These are phyloP conservation scores for Acrocera orbiculus DNA, from an alignment of 2,888 invertebrate species.

Conservation along the genomic window DNA sequence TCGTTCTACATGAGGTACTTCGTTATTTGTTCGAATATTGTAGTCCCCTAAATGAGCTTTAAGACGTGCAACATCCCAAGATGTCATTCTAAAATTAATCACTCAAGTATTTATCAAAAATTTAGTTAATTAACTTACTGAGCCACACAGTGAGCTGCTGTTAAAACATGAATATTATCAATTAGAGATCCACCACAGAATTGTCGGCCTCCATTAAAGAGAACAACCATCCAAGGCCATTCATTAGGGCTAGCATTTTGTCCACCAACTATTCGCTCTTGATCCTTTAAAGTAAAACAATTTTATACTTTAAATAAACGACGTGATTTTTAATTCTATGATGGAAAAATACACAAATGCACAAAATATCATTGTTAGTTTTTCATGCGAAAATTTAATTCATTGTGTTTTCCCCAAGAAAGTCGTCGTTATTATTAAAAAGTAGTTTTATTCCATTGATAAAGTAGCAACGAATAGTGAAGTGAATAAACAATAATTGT, in stretches of 20 bases:
- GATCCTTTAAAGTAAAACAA: constrained; percentile 34
- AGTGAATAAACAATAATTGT: too few species aligned
- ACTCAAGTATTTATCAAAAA: too few species aligned
- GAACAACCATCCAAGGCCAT: constrained; percentile 72
- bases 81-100: constrained; percentile 51
- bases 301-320: neutral
- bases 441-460: too few species aligned
- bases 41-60: constrained; percentile 69
- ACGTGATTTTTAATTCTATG: neutral
- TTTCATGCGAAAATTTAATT: too few species aligned
- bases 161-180: constrained; percentile 57
- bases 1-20: constrained; percentile 59
- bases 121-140: constrained; percentile 41
- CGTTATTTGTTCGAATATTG: constrained; percentile 57
- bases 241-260: constrained; percentile 62
- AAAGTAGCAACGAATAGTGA: too few species aligned
- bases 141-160: constrained; percentile 78
- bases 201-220: constrained; percentile 68
- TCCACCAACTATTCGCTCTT: constrained; percentile 72
- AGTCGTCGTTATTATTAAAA: too few species aligned
- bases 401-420: too few species aligned
- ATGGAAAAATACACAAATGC: constrained; percentile 1
- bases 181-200: constrained; percentile 80
- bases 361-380: too few species aligned
- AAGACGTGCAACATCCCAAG: constrained; percentile 70